Conservation (phyloP, 2,888 invertebrate genomes). For the Caenorhabditis parvicauda region DNA sequence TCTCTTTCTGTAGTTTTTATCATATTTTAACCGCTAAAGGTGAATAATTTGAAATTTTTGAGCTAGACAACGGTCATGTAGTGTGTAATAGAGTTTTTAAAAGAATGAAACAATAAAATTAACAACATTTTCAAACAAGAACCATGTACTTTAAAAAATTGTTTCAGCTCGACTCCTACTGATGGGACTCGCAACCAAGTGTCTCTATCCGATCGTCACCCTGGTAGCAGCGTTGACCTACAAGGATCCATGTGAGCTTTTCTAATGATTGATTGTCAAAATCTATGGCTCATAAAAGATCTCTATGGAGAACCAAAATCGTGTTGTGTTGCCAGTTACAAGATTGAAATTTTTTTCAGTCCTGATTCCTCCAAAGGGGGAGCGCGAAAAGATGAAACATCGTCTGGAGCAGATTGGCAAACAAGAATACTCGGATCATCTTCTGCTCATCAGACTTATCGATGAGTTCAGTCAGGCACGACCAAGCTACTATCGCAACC, state of each 20-base stretch:
- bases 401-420: slow-evolving; percentile 75
- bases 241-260: slow-evolving; percentile 69
- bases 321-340: background rate
- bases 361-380: slow-evolving; percentile 34
- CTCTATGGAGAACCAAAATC: too few relatives aligned
- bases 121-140: too few relatives aligned
- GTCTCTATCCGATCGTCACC: slow-evolving; percentile 86
- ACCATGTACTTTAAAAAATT: too few relatives aligned
- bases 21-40: too few relatives aligned
- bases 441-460: slow-evolving; percentile 73
- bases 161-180: slow-evolving; percentile 76
- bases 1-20: too few relatives aligned
- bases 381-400: slow-evolving; percentile 66
- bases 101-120: too few relatives aligned
- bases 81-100: too few relatives aligned
- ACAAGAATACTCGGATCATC: slow-evolving; percentile 83
- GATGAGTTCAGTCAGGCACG: slow-evolving; percentile 5
- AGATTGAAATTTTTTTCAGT: slow-evolving; percentile 62
- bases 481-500: slow-evolving; percentile 10
- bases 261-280: background rate
- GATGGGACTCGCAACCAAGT: slow-evolving; percentile 84
- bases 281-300: background rate
- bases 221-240: slow-evolving; percentile 82
- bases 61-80: too few relatives aligned
- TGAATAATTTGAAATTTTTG: too few relatives aligned